Base-by-base conservation (phyloP, 53 echinoderm and acorn worm genomes). In the Zoroaster sp. region DNA sequence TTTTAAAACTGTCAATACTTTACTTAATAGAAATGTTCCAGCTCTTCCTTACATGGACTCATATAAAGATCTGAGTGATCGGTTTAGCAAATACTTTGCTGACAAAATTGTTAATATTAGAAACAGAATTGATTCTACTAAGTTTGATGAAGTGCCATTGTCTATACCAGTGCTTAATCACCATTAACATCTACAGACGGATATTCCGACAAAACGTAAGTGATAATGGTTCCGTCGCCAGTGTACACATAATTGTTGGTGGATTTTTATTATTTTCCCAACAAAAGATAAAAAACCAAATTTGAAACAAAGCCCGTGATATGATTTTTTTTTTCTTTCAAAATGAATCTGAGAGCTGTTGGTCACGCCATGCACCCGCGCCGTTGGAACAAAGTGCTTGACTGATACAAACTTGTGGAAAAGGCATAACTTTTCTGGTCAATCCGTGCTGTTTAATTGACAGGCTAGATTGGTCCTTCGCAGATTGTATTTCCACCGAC, bases 141-240 rank as follows among this genome's bases (percentile, higher is more conserved):
- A n/a, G n/a, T n/a, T n/a, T n/a, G n/a, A n/a, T n/a, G n/a, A n/a
- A n/a, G n/a, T n/a, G n/a, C n/a, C n/a, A n/a, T n/a, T n/a, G n/a
- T n/a, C n/a, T n/a, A n/a, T n/a, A n/a, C n/a, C n/a, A n/a, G n/a
- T n/a, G n/a, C n/a, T n/a, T n/a, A n/a, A n/a, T 93, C 52, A 79
- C 87, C 18, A 70, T 69, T 30, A 93, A 93, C 72, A 65, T 93
- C 37, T 93, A 93, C 90, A 78, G 46, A 52, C 70, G 34, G 37
- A 35, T 90, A n/a, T 79, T 93, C 42, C 71, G 93, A 47, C 86
- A 63, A 44, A 78, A 87, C 46, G 93, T 93, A 47, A 25, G 15
- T 4, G 0, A 78, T 4, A 21, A 2, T 14, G 32, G 44, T 15
- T 18, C n/a, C 45, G 7, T 40, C 41, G 34, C 20, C 8, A 59